Conservation (phyloP, 2,797 vertebrate species). For the Urophycis tenuis region DNA sequence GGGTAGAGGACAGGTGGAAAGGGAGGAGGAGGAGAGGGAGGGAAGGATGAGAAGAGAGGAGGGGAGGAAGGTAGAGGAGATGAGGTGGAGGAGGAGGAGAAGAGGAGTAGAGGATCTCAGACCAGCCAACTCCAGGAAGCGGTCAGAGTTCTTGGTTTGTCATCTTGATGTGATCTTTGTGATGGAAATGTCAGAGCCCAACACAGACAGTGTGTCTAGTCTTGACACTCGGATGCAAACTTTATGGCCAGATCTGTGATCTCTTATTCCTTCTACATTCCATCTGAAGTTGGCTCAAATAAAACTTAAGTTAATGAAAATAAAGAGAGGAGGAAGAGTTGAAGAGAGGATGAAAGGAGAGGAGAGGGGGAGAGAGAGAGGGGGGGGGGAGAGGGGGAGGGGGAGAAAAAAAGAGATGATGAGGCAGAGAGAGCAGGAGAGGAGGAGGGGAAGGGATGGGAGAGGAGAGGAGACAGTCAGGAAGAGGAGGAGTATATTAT, state of each 20-base stretch:
- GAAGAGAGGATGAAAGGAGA: background rate
- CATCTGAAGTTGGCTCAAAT: background rate
- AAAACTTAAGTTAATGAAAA: background rate
- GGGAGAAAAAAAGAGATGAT: background rate
- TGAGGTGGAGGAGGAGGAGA: background rate
- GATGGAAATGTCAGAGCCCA: background rate
- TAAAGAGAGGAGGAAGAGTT: background rate
- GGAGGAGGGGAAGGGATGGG: background rate
- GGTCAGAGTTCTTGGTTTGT: background rate
- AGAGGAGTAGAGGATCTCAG: background rate
- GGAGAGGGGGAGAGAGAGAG: background rate
- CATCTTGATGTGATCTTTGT: background rate
- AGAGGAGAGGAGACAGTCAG: background rate
- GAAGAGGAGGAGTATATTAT: background rate
- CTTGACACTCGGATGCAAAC: background rate
- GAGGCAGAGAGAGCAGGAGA: background rate
- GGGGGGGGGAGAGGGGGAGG: constrained; percentile 11
- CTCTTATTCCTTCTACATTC: background rate
- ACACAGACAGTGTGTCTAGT: background rate
- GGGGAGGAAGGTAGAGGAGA: constrained; percentile 5
- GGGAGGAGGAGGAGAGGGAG: constrained; percentile 8
- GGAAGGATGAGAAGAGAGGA: background rate
- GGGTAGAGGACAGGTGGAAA: background rate
- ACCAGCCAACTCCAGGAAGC: background rate
- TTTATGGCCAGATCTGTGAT: background rate